Conservation (phyloP, 2,888 invertebrate species). For the Xanthorhoe spadicearia region DNA sequence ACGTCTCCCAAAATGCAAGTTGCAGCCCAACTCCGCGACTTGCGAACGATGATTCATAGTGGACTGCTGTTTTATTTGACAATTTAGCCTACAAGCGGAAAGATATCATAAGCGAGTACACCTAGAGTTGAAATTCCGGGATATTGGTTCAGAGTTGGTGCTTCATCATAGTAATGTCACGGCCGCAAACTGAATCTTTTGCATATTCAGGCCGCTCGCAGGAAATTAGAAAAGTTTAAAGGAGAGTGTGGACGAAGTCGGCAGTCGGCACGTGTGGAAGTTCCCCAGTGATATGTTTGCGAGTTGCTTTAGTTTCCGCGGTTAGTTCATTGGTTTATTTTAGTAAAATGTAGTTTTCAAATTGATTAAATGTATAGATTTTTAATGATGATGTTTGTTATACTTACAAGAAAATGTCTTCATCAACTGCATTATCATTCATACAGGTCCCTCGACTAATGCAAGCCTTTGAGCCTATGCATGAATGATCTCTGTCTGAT, state of each 20-base stretch:
- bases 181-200: constrained; percentile 30
- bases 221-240: constrained; percentile 34
- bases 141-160: background rate
- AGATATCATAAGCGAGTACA: background rate
- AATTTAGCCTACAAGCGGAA: constrained; percentile 6
- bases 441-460: too few species aligned
- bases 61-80: constrained; percentile 20
- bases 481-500: too few species aligned
- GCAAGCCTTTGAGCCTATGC: too few species aligned
- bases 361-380: too few species aligned
- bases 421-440: too few species aligned
- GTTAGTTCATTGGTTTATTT: background rate
- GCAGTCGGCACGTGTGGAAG: background rate
- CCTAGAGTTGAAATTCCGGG: constrained; percentile 4
- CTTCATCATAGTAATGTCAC: constrained; percentile 25
- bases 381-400: too few species aligned
- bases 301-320: background rate
- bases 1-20: constrained; percentile 17
- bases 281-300: background rate
- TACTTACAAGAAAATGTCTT: too few species aligned
- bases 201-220: constrained; percentile 25
- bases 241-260: constrained; percentile 2
- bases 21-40: constrained; percentile 19
- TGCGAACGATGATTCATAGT: constrained; percentile 26
- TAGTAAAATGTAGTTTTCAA: background rate